Base-by-base conservation (phyloP, 2,888 invertebrate genomes). In the Linyphia triangularis region DNA sequence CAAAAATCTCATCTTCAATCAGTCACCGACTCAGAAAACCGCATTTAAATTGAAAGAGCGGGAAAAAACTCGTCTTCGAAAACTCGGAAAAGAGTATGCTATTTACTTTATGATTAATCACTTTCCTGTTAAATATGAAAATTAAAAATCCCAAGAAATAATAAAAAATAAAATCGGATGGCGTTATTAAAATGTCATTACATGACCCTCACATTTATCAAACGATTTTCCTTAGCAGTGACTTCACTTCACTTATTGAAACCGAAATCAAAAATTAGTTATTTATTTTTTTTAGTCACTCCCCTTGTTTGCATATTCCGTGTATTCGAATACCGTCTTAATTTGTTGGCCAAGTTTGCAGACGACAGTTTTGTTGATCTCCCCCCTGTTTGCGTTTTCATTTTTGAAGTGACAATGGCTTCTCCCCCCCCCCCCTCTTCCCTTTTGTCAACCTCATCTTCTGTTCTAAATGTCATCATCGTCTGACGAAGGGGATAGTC, bases 111-210 rank as follows among this genome's bases (percentile, higher is more conserved):
- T 86, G 81, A 86, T 86, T 86, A 86, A 86, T 86, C 57, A 81
- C 77, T 67, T 69, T 69, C 19, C 37, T 37, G 79, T 73, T 81
- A 28, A 30, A 86, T 72, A 72, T 43, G 61, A 67, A 19, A 67
- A 67, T 6, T 19, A 10, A 28, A 13, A 33, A 51, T 16, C n/a
- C 5, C 13, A 43, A 43, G 30, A 22, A 37, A 37, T 28, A 69
- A 40, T 10, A 13, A 37, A 24, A 70, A 43, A 19, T 70, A 22
- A 3, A 30, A 22, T 19, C n/a, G 19, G 69, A 67, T 57, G 16
- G 6, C 24, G 37, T 79, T 86, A 86, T 86, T 86, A 86, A 86
- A 81, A 86, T 81, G 86, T 81, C 86, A 67, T 86, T 86, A 86
- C 81, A 81, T 37, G 70, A 19, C 22, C 51, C 33, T 73, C 72